Percentiles rank a stretch among this genome's conserved stretches.
Evolutionary conservation across 2,888 invertebrate genomes (phyloP).

Genomic region (Drosophila recens): DNA sequence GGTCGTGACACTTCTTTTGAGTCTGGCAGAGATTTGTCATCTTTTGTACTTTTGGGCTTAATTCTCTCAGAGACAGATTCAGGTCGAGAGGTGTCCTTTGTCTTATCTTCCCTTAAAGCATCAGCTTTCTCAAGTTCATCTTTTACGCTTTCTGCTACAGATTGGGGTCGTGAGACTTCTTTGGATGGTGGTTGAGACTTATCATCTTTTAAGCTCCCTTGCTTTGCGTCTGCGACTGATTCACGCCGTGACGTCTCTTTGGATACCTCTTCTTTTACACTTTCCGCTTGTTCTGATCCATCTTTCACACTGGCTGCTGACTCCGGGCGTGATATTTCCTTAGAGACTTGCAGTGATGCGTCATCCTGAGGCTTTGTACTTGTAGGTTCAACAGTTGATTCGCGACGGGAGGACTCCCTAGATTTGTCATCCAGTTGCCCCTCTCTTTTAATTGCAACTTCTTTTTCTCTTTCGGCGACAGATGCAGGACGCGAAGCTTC

Average conservation of each 20-base stretch:
- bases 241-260: constrained; percentile 19
- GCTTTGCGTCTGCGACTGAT: constrained; percentile 10
- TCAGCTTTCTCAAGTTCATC: constrained; percentile 40
- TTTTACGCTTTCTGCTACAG: constrained; percentile 21
- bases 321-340: constrained; percentile 33
- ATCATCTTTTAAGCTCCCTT: constrained; percentile 1
- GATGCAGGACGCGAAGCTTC: constrained; percentile 50
- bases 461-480: constrained; percentile 27
- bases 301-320: constrained; percentile 33
- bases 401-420: constrained; percentile 27
- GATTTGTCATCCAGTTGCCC: constrained; percentile 31
- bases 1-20: constrained; percentile 33
- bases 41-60: constrained; percentile 20
- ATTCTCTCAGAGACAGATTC: constrained; percentile 39
- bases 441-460: constrained; percentile 18
- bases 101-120: constrained; percentile 27
- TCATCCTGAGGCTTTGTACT: constrained; percentile 31
- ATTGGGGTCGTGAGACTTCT: constrained; percentile 6
- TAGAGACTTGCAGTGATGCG: constrained; percentile 1
- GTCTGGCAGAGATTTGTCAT: constrained; percentile 30
- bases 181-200: constrained; percentile 16
- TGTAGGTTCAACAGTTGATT: constrained; percentile 23
- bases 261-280: constrained; percentile 18
- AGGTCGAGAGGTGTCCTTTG: constrained; percentile 45
- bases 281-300: constrained; percentile 34